These are phyloP conservation scores for Xiphophorus birchmanni DNA, from an alignment of 2,797 vertebrate species.

Conservation along the genomic window DNA sequence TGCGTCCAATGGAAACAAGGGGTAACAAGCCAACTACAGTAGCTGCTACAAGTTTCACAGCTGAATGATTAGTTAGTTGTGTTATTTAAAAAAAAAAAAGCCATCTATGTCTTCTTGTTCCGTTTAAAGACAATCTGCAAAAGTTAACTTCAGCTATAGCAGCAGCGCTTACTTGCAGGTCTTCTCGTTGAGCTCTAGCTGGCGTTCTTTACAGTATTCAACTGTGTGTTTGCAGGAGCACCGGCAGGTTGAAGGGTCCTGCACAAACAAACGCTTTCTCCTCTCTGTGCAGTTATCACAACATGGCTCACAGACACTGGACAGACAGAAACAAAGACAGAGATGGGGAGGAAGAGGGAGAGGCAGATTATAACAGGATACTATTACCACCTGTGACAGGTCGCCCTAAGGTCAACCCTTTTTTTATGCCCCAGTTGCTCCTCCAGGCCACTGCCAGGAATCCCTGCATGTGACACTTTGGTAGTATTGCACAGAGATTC, in stretches of 20 bases:
- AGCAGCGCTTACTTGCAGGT: conserved; percentile 90
- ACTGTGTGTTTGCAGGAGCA: conserved; percentile 99
- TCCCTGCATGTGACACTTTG: conserved; percentile 51
- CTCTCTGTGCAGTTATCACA: conserved; percentile 95
- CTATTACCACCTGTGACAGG: conserved; percentile 43
- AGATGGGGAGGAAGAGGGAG: conserved; percentile 69
- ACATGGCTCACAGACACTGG: conserved; percentile 86
- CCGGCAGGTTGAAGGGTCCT: conserved; percentile 95
- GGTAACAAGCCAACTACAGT: conserved; percentile 14
- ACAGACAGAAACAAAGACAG: conserved; percentile 84
- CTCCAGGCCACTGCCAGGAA: conserved; percentile 42
- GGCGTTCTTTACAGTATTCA: conserved; percentile 94
- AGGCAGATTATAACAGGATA: conserved; percentile 61
- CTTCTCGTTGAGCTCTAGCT: conserved; percentile 99
- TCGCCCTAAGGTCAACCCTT: conserved; percentile 40
- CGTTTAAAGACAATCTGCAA: background rate
- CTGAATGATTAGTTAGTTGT: conserved; percentile 18
- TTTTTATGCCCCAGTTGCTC: conserved; percentile 31
- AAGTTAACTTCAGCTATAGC: background rate
- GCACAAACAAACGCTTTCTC: conserved; percentile 94
- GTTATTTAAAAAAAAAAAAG: conserved; percentile 2
- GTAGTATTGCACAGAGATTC: conserved; percentile 54
- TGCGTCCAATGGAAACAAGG: conserved; percentile 22
- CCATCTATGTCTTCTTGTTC: conserved; percentile 2
- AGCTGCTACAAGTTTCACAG: conserved; percentile 4